Evolutionary conservation across 2,888 invertebrate genomes (phyloP).

Genomic region (Aphidius colemani): DNA sequence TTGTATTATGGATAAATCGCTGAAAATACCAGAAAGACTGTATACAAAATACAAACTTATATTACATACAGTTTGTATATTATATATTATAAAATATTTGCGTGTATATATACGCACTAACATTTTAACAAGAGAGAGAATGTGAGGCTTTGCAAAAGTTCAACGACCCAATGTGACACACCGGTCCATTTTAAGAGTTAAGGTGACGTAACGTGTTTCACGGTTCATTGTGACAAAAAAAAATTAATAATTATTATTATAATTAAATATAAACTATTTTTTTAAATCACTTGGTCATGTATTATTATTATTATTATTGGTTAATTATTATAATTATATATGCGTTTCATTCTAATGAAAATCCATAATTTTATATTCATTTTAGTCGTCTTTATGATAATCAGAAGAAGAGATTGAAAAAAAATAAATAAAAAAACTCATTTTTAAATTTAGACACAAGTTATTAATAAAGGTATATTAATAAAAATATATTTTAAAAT

Average conservation of each 20-base stretch:
- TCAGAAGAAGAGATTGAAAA: no score
- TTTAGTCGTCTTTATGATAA: no score
- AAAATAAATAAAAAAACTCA: no score
- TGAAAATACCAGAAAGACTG: background rate
- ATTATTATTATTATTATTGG: no score
- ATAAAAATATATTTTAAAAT: no score
- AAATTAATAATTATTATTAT: background rate
- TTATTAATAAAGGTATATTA: no score
- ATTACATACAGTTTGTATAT: background rate
- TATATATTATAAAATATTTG: background rate
- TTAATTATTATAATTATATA: no score
- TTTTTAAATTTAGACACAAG: no score
- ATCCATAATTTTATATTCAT: no score
- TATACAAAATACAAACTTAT: constrained; percentile 5
- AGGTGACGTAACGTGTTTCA: constrained; percentile 18
- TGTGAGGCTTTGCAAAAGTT: constrained; percentile 22
- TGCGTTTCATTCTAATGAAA: no score
- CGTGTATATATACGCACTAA: constrained; percentile 15
- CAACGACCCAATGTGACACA: constrained; percentile 26
- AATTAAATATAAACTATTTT: no score
- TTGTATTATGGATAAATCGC: background rate
- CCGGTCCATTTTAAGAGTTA: constrained; percentile 21
- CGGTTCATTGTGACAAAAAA: constrained; percentile 10
- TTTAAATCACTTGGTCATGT: no score
- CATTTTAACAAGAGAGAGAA: constrained; percentile 13